phyloP scores from a whole-genome alignment of 2,888 invertebrate genomes.

The Cataglyphis albicans region DNA sequence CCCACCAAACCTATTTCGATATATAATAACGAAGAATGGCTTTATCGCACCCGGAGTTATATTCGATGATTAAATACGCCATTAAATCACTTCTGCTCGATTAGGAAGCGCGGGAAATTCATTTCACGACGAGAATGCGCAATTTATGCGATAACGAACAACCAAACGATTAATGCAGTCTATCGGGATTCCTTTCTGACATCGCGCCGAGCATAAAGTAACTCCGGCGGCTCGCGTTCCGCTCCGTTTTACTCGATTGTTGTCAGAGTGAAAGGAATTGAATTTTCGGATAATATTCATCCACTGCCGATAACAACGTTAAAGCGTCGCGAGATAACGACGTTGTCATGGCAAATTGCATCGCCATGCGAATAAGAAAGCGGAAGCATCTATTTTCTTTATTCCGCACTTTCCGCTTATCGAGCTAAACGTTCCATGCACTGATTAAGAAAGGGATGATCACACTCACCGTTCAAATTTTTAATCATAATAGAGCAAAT shows the following conservation, averaged over 20 bases:
- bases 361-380: conserved; percentile 39
- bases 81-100: conserved; percentile 76
- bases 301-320: conserved; percentile 37
- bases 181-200: conserved; percentile 71
- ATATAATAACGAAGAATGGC: conserved; percentile 60
- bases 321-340: conserved; percentile 51
- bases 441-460: neutral
- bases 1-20: conserved; percentile 18
- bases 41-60: conserved; percentile 67
- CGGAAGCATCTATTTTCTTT: conserved; percentile 42
- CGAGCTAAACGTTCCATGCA: neutral
- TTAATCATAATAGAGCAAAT: neutral
- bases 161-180: conserved; percentile 68
- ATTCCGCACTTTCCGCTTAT: conserved; percentile 5
- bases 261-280: conserved; percentile 51
- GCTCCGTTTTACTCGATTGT: conserved; percentile 59
- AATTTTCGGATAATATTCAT: conserved; percentile 47
- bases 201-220: conserved; percentile 51
- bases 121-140: conserved; percentile 74
- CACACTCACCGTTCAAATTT: neutral
- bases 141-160: conserved; percentile 77
- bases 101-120: conserved; percentile 74
- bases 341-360: conserved; percentile 28
- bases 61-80: conserved; percentile 73
- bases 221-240: conserved; percentile 37